Base-by-base conservation (phyloP, 1,140 invertebrate genomes). In the Danaus melanippus region DNA sequence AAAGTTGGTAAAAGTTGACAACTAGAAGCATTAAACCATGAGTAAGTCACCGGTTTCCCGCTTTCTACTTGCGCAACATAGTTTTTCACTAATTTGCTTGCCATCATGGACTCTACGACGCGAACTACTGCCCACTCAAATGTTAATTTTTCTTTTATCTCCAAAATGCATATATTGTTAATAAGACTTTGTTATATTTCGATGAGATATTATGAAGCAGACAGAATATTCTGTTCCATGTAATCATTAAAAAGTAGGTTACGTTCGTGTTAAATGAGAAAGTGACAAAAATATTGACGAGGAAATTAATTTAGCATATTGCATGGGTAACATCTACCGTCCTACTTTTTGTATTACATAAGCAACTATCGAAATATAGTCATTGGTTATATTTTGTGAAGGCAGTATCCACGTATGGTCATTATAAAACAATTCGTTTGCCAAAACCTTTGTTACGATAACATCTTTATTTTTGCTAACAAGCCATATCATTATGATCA, bases 11-110 rank as follows among this genome's bases (percentile, higher is more conserved):
- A 32, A 32, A 32, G 21, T 51, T 56, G 21, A 32, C 21, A 32
- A 32, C 21, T 32, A 32, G 21, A 71, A 47, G 58, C 57, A 64
- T 60, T 67, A 71, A 76, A 76, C 62, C 71, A 72, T 66, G 59
- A 61, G 69, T 75, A 78, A 71, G 56, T 52, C 64, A 67, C 62
- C 55, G 51, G 67, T 69, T 77, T 79, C 64, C 76, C 69, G 63
- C 76, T 84, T 84, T 82, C 79, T 70, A 67, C 58, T 84, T 77
- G 69, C 74, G 69, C 53, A 69, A 67, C 66, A 56, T 66, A 71
- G 69, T 74, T 80, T 84, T 76, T 62, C 64, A 69, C 50, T 62
- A 21, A 48, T 50, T 58, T 62, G 58, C 46, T 57, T 74, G 69
- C 72, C 68, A 68, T 75, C 70, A 69, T 67, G 47, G 58, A 62